Percentiles rank a stretch among this genome's conserved stretches.
Conservation (phyloP, 2,888 invertebrate genomes). For the Archips crataeganus region DNA sequence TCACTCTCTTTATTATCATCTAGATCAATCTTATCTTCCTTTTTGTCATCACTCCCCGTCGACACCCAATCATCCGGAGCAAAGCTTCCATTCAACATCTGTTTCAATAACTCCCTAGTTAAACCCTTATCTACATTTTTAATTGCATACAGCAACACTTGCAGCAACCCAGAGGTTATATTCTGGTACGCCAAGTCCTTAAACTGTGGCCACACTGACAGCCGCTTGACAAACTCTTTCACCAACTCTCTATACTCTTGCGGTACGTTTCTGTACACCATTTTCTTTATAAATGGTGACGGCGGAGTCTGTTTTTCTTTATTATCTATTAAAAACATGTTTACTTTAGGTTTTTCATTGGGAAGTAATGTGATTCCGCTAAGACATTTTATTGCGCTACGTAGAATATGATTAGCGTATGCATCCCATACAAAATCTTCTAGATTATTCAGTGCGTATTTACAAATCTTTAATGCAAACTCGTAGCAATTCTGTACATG, state of each 20-base stretch:
- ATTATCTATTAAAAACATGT: conserved; percentile 62
- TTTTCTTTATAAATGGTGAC: conserved; percentile 68
- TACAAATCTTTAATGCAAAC: conserved; percentile 89
- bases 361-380: conserved; percentile 87
- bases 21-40: conserved; percentile 54
- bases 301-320: conserved; percentile 71
- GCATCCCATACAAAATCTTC: conserved; percentile 93
- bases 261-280: conserved; percentile 81
- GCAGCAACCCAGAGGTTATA: conserved; percentile 90
- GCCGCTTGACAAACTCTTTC: conserved; percentile 87
- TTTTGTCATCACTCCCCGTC: conserved; percentile 58
- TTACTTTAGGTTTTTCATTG: conserved; percentile 76
- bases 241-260: conserved; percentile 87
- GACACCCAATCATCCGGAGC: conserved; percentile 73
- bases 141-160: conserved; percentile 87
- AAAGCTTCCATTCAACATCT: conserved; percentile 88
- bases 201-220: conserved; percentile 92
- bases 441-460: conserved; percentile 92
- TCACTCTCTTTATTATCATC: conserved; percentile 48
- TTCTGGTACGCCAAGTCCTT: conserved; percentile 89
- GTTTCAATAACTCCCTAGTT: conserved; percentile 83
- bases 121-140: conserved; percentile 86
- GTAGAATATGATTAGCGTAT: conserved; percentile 91
- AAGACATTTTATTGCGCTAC: conserved; percentile 89
- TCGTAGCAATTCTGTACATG: conserved; percentile 86